Evolutionary conservation across 2,888 invertebrate species (phyloP).

Genomic region (Diloba caeruleocephala): DNA sequence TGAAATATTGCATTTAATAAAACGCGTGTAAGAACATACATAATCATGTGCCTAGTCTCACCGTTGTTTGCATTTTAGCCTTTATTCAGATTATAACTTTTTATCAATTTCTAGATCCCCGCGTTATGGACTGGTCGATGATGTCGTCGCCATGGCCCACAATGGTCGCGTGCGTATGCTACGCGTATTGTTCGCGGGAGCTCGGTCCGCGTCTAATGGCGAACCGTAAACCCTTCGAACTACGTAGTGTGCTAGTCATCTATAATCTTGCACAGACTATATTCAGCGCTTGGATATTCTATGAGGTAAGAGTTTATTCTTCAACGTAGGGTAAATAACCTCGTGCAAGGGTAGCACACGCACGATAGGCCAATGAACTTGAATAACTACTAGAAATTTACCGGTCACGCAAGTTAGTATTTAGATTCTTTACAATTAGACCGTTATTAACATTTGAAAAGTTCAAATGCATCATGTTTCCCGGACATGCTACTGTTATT

Average conservation of each 20-base stretch:
- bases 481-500: neutral
- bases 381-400: conserved; percentile 18
- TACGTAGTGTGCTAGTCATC: conserved; percentile 93
- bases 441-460: conserved; percentile 12
- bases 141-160: conserved; percentile 97
- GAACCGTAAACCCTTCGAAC: conserved; percentile 95
- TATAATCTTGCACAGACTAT: conserved; percentile 97
- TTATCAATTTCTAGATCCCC: conserved; percentile 92
- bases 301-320: conserved; percentile 91
- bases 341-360: conserved; percentile 20
- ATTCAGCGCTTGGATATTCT: conserved; percentile 97
- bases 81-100: conserved; percentile 4
- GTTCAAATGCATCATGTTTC: neutral
- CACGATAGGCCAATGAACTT: conserved; percentile 43
- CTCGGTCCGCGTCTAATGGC: conserved; percentile 96
- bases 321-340: conserved; percentile 23
- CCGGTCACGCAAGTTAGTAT: conserved; percentile 30
- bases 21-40: neutral
- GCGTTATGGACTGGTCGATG: conserved; percentile 96
- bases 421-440: conserved; percentile 5
- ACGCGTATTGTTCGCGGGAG: conserved; percentile 94
- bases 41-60: neutral
- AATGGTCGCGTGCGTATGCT: conserved; percentile 93
- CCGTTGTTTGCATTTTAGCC: conserved; percentile 2
- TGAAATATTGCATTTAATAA: neutral